Evolutionary conservation across 2,797 vertebrate genomes (phyloP), one percentile per base, ranked within the genome.

Genomic region (Cynodonichthys magdalenae): DNA sequence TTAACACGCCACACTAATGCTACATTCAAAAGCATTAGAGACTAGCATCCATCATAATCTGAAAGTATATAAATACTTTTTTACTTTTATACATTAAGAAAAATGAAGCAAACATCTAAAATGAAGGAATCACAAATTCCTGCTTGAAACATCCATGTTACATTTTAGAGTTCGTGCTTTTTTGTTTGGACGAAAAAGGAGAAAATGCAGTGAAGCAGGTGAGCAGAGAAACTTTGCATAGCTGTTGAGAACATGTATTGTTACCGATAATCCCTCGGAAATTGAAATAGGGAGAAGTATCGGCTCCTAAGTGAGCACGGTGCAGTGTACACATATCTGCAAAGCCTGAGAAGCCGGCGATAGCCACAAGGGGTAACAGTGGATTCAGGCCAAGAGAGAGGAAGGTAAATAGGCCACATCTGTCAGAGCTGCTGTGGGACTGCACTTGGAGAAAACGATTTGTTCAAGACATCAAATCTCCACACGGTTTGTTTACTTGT

Each of bases 261-360:
- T 89, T 84, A 81, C 74, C 76, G 74, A 69, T 91, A 89, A 91
- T 90, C 80, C 79, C 74, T 78, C 72, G 77, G 72, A 90, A 93
- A 92, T 84, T 87, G 77, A 88, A 88, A 91, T 74, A 72, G 70
- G 61, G 83, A 80, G 75, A 74, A 48, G 67, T 49, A 63, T 45
- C 53, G 71, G 69, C 64, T 80, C 61, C 73, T 77, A 56, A 47
- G 46, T 45, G 70, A 73, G 56, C 60, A 41, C 0, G 28, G 75
- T 73, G 74, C 71, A 71, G 77, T 75, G 75, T 77, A 75, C 63
- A 81, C 74, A 79, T 74, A 80, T 69, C 80, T 63, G 61, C 65
- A 53, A 66, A 81, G 72, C 69, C 69, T 59, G 59, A 83, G 64
- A 79, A 82, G 80, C 66, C 77, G 71, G 71, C 61, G 55, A 28